These are phyloP conservation scores for Corythaeola cristata DNA, from an alignment of 2,113 vertebrate genomes.

Conservation along the genomic window DNA sequence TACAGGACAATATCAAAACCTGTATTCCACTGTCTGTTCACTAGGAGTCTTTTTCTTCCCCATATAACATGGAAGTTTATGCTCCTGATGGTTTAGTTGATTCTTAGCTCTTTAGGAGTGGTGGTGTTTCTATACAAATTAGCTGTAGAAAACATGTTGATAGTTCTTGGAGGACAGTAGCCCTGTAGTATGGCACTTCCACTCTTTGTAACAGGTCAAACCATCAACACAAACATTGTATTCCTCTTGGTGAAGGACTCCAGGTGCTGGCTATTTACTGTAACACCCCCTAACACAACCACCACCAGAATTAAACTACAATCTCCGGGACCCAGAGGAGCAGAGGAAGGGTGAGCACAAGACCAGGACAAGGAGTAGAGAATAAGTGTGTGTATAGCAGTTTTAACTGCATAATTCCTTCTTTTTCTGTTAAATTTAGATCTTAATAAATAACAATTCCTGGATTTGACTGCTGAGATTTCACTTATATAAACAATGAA, in stretches of 20 bases:
- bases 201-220: background rate
- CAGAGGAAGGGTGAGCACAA: fast-evolving
- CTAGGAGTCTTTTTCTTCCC: background rate
- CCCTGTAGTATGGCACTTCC: background rate
- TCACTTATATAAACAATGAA: background rate
- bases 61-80: background rate
- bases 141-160: background rate
- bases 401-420: background rate
- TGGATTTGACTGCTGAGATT: background rate
- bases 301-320: background rate
- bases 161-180: background rate
- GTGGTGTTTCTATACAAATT: background rate
- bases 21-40: background rate
- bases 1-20: background rate
- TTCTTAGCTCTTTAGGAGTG: background rate
- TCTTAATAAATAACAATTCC: background rate
- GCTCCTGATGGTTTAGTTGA: background rate
- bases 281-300: background rate
- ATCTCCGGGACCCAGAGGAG: background rate
- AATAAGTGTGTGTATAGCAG: background rate
- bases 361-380: background rate
- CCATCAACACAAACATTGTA: background rate
- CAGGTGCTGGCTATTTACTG: background rate
- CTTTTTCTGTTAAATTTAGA: background rate
- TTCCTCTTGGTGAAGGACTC: background rate